Conservation (phyloP, 2,113 vertebrate species). For the Edolisoma coerulescens region DNA sequence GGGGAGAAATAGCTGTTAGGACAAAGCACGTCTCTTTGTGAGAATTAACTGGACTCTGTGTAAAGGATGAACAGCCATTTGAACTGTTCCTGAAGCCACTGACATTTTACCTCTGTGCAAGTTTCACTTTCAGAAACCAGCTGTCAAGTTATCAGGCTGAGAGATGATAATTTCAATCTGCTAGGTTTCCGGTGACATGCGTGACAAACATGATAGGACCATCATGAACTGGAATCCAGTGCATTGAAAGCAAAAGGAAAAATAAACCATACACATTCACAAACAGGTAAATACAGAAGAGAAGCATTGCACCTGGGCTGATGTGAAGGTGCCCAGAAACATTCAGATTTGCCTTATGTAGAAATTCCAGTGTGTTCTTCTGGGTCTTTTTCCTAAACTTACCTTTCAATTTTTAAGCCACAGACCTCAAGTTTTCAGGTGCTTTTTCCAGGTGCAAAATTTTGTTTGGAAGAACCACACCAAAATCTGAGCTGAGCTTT, state of each 20-base stretch:
- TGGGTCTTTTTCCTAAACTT: background rate
- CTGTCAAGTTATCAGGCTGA: background rate
- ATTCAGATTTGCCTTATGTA: background rate
- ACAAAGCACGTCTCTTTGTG: background rate
- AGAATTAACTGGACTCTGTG: background rate
- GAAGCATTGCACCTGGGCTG: background rate
- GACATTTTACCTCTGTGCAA: background rate
- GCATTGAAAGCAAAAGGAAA: background rate
- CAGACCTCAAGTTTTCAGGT: background rate
- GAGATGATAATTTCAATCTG: background rate
- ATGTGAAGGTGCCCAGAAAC: background rate
- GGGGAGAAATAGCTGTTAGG: background rate
- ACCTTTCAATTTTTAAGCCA: background rate
- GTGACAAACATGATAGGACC: background rate
- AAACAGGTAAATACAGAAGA: background rate
- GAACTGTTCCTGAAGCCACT: background rate
- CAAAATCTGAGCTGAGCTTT: background rate
- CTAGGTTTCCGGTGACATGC: fast-evolving
- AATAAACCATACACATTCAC: background rate
- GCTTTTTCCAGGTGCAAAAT: background rate
- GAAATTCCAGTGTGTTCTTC: background rate
- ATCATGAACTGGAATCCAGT: background rate
- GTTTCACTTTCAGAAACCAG: constrained; percentile 11
- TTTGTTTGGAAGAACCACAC: background rate
- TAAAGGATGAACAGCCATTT: background rate